Conservation (phyloP, 2,113 vertebrate genomes). For the Aplodontia rufa region DNA sequence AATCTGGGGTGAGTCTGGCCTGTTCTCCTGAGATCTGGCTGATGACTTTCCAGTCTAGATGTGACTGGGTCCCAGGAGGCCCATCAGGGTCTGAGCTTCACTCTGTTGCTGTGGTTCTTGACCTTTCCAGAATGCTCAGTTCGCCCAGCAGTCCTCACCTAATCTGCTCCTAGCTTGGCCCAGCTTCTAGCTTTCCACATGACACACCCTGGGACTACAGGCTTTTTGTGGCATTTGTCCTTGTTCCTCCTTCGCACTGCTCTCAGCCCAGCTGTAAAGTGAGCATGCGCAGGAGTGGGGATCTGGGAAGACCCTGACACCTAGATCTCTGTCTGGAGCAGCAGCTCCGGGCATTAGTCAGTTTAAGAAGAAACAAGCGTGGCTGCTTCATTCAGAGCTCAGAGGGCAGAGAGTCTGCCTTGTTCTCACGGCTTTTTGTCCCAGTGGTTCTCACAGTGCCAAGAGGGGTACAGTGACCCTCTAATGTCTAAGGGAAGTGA, state of each 20-base stretch:
- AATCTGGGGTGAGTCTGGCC: not conserved
- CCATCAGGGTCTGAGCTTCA: not conserved
- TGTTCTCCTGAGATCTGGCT: not conserved
- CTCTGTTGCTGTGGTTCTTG: not conserved
- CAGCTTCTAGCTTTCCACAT: not conserved
- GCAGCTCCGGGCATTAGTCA: too few species aligned
- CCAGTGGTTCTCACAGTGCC: not conserved
- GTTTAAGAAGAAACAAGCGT: not conserved
- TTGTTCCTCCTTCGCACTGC: not conserved
- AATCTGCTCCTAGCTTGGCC: not conserved
- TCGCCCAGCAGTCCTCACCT: not conserved
- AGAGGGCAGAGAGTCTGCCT: not conserved
- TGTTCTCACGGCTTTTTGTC: rapidly evolving
- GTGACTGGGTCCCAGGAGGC: not conserved
- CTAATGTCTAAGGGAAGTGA: not conserved
- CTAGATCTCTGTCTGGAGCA: not conserved
- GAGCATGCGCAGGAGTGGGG: not conserved
- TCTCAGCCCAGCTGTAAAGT: not conserved
- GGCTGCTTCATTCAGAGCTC: not conserved
- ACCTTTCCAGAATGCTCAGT: not conserved
- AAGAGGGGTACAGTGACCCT: not conserved
- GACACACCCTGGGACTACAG: not conserved
- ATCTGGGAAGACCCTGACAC: not conserved
- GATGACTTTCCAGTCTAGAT: not conserved
- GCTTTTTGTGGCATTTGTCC: not conserved